A percentile compares a stretch with the other conserved stretches of the same genome.
phyloP scores from a whole-genome alignment of 2,113 vertebrate species.

The Empidonax traillii region DNA sequence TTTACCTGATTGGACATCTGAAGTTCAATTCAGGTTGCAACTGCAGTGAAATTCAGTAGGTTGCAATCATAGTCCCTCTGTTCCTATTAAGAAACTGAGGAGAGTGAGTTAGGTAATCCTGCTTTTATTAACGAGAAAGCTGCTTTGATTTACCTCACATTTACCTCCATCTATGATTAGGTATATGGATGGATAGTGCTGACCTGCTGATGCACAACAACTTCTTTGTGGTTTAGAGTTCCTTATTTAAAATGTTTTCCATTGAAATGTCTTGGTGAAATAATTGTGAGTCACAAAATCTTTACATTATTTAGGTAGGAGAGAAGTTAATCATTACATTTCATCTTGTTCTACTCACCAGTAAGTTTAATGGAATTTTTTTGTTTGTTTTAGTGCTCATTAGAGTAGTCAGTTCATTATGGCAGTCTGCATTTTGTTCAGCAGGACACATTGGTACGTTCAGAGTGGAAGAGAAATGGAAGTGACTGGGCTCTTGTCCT shows the following conservation, averaged over 20 bases:
- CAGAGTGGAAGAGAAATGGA: not conserved
- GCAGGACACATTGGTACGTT: not conserved
- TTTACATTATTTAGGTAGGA: not conserved
- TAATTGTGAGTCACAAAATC: not conserved
- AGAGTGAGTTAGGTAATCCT: not conserved
- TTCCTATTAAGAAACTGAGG: not conserved
- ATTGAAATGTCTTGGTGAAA: not conserved
- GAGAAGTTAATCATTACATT: not conserved
- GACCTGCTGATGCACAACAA: not conserved
- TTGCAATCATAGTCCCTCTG: not conserved
- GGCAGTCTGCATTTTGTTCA: not conserved
- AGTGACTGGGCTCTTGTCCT: not conserved
- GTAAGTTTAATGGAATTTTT: not conserved
- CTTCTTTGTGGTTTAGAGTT: not conserved
- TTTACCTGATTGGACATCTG: not conserved
- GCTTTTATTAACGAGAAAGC: not conserved
- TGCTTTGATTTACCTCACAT: not conserved
- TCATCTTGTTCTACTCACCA: not conserved
- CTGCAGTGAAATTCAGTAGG: not conserved
- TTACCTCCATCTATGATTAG: rapidly evolving
- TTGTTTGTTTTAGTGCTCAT: not conserved
- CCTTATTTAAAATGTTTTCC: not conserved
- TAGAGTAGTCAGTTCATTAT: not conserved
- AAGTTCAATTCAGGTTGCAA: not conserved
- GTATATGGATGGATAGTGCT: not conserved